A percentile compares a stretch with the other conserved stretches of the same genome.
These are phyloP conservation scores for Coluber constrictor DNA, from an alignment of 2,797 vertebrate genomes.

Conservation along the genomic window DNA sequence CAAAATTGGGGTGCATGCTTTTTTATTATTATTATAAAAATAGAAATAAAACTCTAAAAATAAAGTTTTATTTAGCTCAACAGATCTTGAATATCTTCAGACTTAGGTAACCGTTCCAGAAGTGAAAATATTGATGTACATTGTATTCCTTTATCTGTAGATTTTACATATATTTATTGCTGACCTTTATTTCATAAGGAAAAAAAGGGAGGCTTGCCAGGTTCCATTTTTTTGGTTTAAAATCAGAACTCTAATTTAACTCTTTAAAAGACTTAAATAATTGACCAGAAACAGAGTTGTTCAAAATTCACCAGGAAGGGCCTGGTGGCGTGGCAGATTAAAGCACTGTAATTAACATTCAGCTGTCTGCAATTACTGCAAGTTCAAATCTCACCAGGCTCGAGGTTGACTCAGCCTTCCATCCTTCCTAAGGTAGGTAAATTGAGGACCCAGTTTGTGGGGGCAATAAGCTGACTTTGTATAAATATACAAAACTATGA, in stretches of 20 bases:
- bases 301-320: background rate
- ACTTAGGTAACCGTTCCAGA: background rate
- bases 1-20: background rate
- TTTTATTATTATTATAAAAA: background rate
- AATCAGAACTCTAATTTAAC: background rate
- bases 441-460: too few relatives aligned
- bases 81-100: background rate
- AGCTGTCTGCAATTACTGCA: too few relatives aligned
- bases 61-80: background rate
- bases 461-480: too few relatives aligned
- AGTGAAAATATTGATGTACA: background rate
- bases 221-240: background rate
- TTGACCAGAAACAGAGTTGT: background rate
- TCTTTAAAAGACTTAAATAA: background rate
- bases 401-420: too few relatives aligned
- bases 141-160: background rate
- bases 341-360: too few relatives aligned
- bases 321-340: too few relatives aligned
- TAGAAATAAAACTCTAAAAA: too few relatives aligned
- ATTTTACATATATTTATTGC: background rate
- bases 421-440: too few relatives aligned
- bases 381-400: too few relatives aligned
- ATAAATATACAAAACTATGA: too few relatives aligned
- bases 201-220: background rate
- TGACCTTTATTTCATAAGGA: background rate